Percentiles rank a stretch among this genome's conserved stretches.
Evolutionary conservation across 2,888 invertebrate species (phyloP).

Genomic region (Pristionchus mayeri): DNA sequence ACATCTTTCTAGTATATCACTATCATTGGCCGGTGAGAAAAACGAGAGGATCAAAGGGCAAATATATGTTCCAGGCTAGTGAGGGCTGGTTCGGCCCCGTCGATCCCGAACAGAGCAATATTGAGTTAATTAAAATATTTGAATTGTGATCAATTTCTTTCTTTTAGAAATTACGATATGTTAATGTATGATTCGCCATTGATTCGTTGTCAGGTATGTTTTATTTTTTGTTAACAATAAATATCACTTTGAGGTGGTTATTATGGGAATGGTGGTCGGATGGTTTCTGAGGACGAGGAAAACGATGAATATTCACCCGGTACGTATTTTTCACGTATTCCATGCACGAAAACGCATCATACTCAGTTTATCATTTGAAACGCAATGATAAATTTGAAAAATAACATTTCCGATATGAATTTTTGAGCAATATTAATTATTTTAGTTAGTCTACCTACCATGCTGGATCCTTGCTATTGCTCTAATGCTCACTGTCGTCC

Average conservation of each 20-base stretch:
- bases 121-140: neutral
- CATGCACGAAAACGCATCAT: no score
- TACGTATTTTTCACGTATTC: neutral
- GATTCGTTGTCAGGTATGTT: constrained; percentile 47
- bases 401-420: no score
- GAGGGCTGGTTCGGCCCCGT: neutral
- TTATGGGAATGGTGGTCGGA: constrained; percentile 50
- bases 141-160: neutral
- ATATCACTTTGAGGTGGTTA: constrained; percentile 40
- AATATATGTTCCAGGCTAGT: neutral
- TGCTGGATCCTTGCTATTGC: no score
- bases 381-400: no score
- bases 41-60: neutral
- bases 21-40: constrained; percentile 42
- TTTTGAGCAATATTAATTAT: no score
- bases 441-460: no score
- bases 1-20: no score
- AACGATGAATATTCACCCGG: constrained; percentile 43
- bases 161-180: constrained; percentile 38
- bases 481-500: constrained; percentile 42
- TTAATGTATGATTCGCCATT: constrained; percentile 51
- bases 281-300: constrained; percentile 41
- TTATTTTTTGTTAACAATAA: neutral
- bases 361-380: no score
- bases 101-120: neutral